Base-by-base conservation (phyloP, 2,888 invertebrate genomes). In the Stictocephala bisonia region DNA sequence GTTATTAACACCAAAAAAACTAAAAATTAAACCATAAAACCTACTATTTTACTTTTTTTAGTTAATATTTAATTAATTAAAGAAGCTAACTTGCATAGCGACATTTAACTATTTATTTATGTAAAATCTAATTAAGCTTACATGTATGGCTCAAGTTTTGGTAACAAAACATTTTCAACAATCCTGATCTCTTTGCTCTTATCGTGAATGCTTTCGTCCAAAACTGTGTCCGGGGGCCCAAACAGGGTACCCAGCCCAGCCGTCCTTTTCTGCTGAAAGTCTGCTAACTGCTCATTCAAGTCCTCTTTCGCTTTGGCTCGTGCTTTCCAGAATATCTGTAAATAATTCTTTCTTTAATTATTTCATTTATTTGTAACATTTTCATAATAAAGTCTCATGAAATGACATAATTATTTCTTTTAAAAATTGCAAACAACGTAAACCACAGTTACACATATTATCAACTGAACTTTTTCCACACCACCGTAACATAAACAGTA, bases 221-320 rank as follows among this genome's bases (percentile, higher is more conserved):
- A 86, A 78, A 92, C 89, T 74, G 89, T 87, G 85, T 96, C 96
- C 22, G 90, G 88, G 0, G 96, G 95, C 0, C 97, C 97, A 85
- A 94, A 97, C 79, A 98, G 89, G 64, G 92, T 92, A 13, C 93
- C 96, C 74, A 97, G 86, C 1, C 97, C 97, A 35, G 96, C 93
- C 40, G 92, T 94, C 78, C 96, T 86, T 84, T 97, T 97, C 80
- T 92, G 92, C 82, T 96, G 92, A 85, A 94, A 94, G 83, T 96
- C 95, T 27, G 89, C 89, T 66, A 97, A 86, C 81, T 93, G 92
- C 79, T 91, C 91, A 68, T 90, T 89, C 66, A 96, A 85, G 83
- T 94, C 94, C 78, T 93, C 92, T 81, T 92, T 91, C 4, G 95
- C 95, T 79, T 92, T 90, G 77, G 90, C 89, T 41, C 97, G 88